Base-by-base conservation (phyloP, 2,113 vertebrate species). In the Hydrolagus affinis region DNA sequence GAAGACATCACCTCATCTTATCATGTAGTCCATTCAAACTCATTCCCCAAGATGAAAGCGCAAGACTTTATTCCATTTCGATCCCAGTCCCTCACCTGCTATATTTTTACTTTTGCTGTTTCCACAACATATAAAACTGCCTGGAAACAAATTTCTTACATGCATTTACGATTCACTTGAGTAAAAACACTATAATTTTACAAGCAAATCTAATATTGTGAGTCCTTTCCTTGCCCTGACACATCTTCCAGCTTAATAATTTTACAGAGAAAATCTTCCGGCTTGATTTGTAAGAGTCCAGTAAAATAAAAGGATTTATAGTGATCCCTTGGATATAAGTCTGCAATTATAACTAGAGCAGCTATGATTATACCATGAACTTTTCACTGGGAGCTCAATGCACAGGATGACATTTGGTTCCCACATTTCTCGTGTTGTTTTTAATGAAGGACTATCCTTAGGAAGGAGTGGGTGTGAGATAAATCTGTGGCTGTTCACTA, bases 121-220 rank as follows among this genome's bases (percentile, higher is more conserved):
- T 44, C 25, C 72, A 74, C 30, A 72, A 44, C 72, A 28, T 74
- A 74, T 74, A 74, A 74, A 74, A 17, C 28, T 74, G 72, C 30
- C 72, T 56, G 72, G 15, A 19, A 19, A 14, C 30, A 19, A 44
- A 21, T 9, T 8, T 17, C 12, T 21, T 44, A 3, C 19, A 74
- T 74, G 32, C 30, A 74, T 74, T 74, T 74, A 74, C 15, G 72
- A 56, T 74, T 56, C 15, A 19, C 21, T 74, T 56, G 15, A 56
- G 72, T 17, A 32, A 74, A n/a, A 74, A 74, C 19, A 21, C 21
- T 74, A 32, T 44, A 8, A 3, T 28, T 80, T 80, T 80, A 80
- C 76, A 28, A 25, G n/a, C 59, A 64, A 62, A 60, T 57, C 28
- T 80, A 25, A 60, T 64, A 25, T 23, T 3, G 6, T 76, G 56